These are phyloP conservation scores for Philhelius pedissequus DNA, from an alignment of 2,888 invertebrate genomes.

Conservation along the genomic window DNA sequence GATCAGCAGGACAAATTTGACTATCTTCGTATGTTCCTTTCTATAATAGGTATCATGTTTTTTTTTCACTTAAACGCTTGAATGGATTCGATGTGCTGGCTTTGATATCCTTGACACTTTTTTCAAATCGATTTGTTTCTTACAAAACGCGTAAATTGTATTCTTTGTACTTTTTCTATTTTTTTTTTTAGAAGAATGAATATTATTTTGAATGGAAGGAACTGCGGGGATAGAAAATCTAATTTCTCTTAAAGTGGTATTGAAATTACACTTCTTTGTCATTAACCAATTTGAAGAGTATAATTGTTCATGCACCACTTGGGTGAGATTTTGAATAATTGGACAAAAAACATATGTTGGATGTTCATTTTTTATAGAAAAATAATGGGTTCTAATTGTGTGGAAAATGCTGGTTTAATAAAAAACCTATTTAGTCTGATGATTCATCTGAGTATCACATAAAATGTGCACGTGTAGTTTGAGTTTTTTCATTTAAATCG, in stretches of 20 bases:
- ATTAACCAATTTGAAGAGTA: constrained; percentile 25
- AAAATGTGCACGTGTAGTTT: no score
- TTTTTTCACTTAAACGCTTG: constrained; percentile 30
- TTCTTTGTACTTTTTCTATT: constrained; percentile 8
- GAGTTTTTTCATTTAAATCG: no score
- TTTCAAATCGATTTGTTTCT: constrained; percentile 57
- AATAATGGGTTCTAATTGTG: constrained; percentile 34
- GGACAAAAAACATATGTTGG: constrained; percentile 32
- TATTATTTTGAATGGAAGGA: not conserved
- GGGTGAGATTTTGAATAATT: constrained; percentile 10
- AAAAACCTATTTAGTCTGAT: not conserved
- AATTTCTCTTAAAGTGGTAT: constrained; percentile 20
- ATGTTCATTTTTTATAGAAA: not conserved
- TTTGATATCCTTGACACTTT: constrained; percentile 66
- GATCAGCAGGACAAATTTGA: constrained; percentile 66
- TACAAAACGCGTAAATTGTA: constrained; percentile 45
- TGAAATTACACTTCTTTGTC: constrained; percentile 46
- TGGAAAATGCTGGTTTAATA: constrained; percentile 1
- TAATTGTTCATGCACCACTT: constrained; percentile 14
- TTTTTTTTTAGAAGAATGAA: constrained; percentile 16
- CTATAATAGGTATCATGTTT: not conserved
- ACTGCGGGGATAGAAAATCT: not conserved
- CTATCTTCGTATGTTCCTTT: constrained; percentile 12
- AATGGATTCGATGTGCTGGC: constrained; percentile 63
- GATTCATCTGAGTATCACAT: not conserved